These are phyloP conservation scores for Whitmania pigra DNA, from an alignment of 1,140 invertebrate species.

Conservation along the genomic window DNA sequence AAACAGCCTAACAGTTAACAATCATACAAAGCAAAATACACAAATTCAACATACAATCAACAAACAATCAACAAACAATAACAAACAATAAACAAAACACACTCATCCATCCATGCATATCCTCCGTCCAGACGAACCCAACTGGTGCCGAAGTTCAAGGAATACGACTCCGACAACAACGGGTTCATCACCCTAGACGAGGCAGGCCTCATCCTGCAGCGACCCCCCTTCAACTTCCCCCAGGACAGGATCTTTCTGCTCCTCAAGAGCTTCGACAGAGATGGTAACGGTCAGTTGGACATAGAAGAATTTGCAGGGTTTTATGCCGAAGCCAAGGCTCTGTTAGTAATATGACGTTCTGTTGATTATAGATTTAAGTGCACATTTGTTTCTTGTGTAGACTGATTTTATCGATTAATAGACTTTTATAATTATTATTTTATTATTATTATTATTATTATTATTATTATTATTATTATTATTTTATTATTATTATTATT, in stretches of 20 bases:
- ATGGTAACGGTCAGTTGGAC: conserved; percentile 25
- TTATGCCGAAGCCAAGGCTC: conserved; percentile 24
- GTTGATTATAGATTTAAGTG: neutral
- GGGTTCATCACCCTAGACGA: conserved; percentile 25
- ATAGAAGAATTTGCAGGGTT: conserved; percentile 25
- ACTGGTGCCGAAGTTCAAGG: conserved; percentile 25
- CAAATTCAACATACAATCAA: too few species aligned
- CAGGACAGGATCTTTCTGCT: conserved; percentile 16
- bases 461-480: too few species aligned
- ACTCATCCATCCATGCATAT: neutral
- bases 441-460: too few species aligned
- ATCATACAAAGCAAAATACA: too few species aligned
- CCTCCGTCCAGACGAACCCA: conserved; percentile 19
- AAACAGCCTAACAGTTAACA: too few species aligned
- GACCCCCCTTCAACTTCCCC: conserved; percentile 25
- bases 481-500: too few species aligned
- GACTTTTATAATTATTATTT: too few species aligned
- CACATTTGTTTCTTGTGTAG: too few species aligned
- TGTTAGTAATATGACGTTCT: conserved; percentile 4
- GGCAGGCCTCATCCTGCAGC: conserved; percentile 20
- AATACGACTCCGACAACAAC: conserved; percentile 23
- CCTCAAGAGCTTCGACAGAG: conserved; percentile 23
- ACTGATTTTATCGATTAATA: too few species aligned
- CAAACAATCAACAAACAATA: too few species aligned
- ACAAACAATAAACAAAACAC: too few species aligned